Percentiles rank a stretch among this genome's conserved stretches.
phyloP scores from a whole-genome alignment of 1,140 invertebrate species.

The Drosophila ogumai region DNA sequence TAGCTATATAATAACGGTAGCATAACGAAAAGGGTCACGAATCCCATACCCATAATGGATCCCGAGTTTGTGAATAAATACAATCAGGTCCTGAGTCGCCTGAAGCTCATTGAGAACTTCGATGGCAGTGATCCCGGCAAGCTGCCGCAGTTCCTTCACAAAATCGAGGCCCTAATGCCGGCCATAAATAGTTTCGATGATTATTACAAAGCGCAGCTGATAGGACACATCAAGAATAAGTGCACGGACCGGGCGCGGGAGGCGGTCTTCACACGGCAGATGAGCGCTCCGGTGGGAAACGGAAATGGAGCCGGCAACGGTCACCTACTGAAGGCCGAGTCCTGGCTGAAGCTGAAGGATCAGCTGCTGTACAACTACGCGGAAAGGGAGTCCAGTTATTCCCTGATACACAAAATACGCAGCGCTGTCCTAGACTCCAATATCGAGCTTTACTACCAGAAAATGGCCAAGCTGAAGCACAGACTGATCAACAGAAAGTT shows the following conservation, averaged over 20 bases:
- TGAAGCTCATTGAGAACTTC: slow-evolving; percentile 71
- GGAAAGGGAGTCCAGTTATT: slow-evolving; percentile 68
- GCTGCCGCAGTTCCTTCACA: slow-evolving; percentile 66
- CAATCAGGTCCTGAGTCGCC: slow-evolving; percentile 66
- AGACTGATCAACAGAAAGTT: slow-evolving; percentile 66
- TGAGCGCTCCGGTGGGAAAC: slow-evolving; percentile 61
- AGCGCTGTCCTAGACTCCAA: slow-evolving; percentile 69
- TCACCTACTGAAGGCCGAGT: slow-evolving; percentile 42
- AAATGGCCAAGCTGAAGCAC: slow-evolving; percentile 70
- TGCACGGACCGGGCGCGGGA: slow-evolving; percentile 71
- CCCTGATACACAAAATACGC: slow-evolving; percentile 66
- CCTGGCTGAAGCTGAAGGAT: slow-evolving; percentile 72
- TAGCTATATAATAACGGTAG: slow-evolving; percentile 2
- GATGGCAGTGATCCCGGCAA: slow-evolving; percentile 70
- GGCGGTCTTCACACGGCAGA: slow-evolving; percentile 63
- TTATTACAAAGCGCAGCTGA: slow-evolving; percentile 67
- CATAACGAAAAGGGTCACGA: slow-evolving; percentile 2
- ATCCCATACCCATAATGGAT: slow-evolving; percentile 49
- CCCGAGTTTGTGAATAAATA: slow-evolving; percentile 76
- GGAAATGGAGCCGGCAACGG: slow-evolving; percentile 43
- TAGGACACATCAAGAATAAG: slow-evolving; percentile 72
- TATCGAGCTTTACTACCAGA: slow-evolving; percentile 72
- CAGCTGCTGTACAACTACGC: slow-evolving; percentile 68
- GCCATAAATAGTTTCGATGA: slow-evolving; percentile 70
- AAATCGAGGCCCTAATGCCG: slow-evolving; percentile 69